Evolutionary conservation across 1,140 invertebrate genomes (phyloP), one percentile per base, ranked within the genome.

Genomic region (Druon quercuslanigerum): DNA sequence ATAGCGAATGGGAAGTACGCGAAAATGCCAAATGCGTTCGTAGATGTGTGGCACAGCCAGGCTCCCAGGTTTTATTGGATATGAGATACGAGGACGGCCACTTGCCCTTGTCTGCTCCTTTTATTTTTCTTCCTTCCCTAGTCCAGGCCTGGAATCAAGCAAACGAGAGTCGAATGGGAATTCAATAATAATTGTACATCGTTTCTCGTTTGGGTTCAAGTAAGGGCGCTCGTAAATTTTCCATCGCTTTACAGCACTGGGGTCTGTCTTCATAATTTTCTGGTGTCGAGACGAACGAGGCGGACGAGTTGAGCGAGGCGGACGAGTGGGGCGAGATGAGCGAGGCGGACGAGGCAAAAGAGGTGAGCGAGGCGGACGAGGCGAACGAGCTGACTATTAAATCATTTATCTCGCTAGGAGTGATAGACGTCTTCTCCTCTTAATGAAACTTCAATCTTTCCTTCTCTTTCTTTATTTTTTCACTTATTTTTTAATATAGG

Each of bases 111-210:
- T 52, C 11, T 19, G 51, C 52, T 14, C 14, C 19, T 54, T 76
- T 72, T 74, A 73, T 33, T 66, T 66, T 40, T 40, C 16, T 66
- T 66, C 3, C 13, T 66, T 4, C 40, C 5, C 57, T 0, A 14
- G 12, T 33, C 4, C 9, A 17, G 2, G 33, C 60, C 25, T 40
- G 25, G 14, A 40, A 40, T n/a, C 73, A 81, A 77, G 75, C 76
- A 82, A 87, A 86, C 84, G 84, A 86, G 84, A 87, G 79, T 86
- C 83, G 79, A 87, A 87, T 88, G 83, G 83, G 84, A 87, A 86
- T 84, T 84, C 85, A 83, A 87, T 88, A 87, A 88, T 86, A 86
- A 87, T 88, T 86, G 82, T 81, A 72, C 57, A 51, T 76, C 76
- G 66, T 77, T 80, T 71, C 72, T 72, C 46, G 66, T 25, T 25